Conservation (phyloP, 2,888 invertebrate genomes). For the Agrotis puta region DNA sequence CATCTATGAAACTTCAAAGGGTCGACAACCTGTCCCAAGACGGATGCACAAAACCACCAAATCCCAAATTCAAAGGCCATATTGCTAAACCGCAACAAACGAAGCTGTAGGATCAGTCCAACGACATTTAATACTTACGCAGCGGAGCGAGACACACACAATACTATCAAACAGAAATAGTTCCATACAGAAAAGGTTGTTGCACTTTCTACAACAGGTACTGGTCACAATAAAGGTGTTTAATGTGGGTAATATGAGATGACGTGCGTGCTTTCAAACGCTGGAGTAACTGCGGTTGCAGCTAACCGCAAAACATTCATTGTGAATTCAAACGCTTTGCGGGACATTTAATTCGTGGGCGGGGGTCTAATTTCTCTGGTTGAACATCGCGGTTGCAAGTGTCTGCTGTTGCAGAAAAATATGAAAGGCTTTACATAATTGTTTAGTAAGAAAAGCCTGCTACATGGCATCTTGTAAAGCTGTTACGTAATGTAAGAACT, state of each 20-base stretch:
- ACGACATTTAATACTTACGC: conserved; percentile 55
- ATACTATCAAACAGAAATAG: conserved; percentile 58
- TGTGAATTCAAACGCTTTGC: conserved; percentile 57
- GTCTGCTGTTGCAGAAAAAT: conserved; percentile 18
- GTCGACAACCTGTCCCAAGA: not conserved
- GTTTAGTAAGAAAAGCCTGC: not conserved
- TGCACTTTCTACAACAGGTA: conserved; percentile 68
- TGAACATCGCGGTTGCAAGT: conserved; percentile 26
- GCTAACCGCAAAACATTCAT: conserved; percentile 62
- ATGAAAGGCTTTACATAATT: not conserved
- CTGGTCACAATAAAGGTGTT: conserved; percentile 68
- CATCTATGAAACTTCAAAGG: not conserved
- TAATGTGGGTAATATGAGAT: conserved; percentile 65
- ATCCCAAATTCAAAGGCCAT: conserved; percentile 26
- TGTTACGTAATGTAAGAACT: not conserved
- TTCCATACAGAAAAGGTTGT: conserved; percentile 60
- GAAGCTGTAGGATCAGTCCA: conserved; percentile 27
- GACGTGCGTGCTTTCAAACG: conserved; percentile 66
- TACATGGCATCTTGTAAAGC: not conserved
- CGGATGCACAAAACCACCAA: conserved; percentile 21
- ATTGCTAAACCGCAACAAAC: conserved; percentile 48
- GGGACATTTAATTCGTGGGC: conserved; percentile 56
- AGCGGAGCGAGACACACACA: conserved; percentile 57
- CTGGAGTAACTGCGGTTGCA: conserved; percentile 55
- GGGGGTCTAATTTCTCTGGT: conserved; percentile 45